Evolutionary conservation across 2,888 invertebrate species (phyloP), one percentile per base, ranked within the genome.

Genomic region (Aromia moschata): DNA sequence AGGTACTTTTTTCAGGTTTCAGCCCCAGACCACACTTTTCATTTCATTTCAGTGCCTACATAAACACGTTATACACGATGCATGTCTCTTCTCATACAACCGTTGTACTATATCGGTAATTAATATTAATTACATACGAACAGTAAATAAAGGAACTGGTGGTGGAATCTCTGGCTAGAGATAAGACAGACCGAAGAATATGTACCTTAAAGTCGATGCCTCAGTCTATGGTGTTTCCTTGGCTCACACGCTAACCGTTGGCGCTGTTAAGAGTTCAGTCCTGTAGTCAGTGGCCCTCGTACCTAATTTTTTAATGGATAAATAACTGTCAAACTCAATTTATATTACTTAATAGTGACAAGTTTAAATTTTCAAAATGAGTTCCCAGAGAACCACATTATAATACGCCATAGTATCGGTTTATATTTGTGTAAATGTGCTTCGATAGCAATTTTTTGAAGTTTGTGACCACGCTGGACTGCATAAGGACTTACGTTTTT

Each of bases 171-270:
- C 47, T 60, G 60, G 64, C 53, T 52, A 58, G 40, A 68, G 65
- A 67, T 65, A 69, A 65, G 61, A 56, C 51, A 58, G 55, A 49
- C 47, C 46, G 41, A 64, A 64, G 61, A 64, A 53, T 25, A 25
- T 25, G 25, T 55, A 49, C 64, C 45, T 59, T 44, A 64, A 55
- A 62, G 57, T 56, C 54, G 51, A 57, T 40, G 53, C 47, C 54
- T 49, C 51, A 55, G 38, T 46, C 56, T 55, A 37, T 58, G 61
- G 64, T 64, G 61, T 58, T 56, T 64, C 62, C 61, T 64, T 62
- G 64, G 44, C 62, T 64, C 64, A 62, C 47, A 58, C 58, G 54
- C 60, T 38, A 55, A 55, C 58, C 36, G 43, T 10, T 37, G 18
- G 20, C 37, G 9, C 12, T 17, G 46, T n/a, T n/a, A n/a, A n/a